These are phyloP conservation scores for Chionoecetes opilio DNA, from an alignment of 1,140 invertebrate species.

Conservation along the genomic window DNA sequence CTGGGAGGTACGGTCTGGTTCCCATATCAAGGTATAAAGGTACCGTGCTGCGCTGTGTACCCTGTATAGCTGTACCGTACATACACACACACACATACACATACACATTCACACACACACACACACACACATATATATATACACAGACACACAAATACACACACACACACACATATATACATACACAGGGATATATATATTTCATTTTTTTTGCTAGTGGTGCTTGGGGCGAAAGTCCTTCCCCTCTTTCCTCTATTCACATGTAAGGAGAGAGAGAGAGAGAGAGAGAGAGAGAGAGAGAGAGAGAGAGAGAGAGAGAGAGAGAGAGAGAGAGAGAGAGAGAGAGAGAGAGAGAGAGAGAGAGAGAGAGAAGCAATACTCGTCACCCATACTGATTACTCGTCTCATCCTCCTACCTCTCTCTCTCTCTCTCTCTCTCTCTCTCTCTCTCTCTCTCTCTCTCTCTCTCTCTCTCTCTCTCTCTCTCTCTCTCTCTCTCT, in stretches of 20 bases:
- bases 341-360: constrained; percentile 27
- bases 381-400: not conserved
- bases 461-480: too few relatives aligned
- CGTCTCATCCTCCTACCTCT: not conserved
- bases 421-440: not conserved
- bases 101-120: not conserved
- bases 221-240: not conserved
- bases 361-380: not conserved
- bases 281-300: too few relatives aligned
- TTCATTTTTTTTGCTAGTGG: not conserved
- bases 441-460: constrained; percentile 25
- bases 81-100: not conserved
- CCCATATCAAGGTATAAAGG: not conserved
- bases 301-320: not conserved
- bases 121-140: constrained; percentile 39
- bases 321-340: constrained; percentile 25
- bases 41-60: not conserved
- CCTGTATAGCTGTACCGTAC: not conserved
- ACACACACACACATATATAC: not conserved
- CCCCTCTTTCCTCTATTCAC: too few relatives aligned
- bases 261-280: too few relatives aligned
- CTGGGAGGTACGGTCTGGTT: not conserved
- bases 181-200: not conserved
- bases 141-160: constrained; percentile 37
- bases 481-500: too few relatives aligned